phyloP scores from a whole-genome alignment of 2,888 invertebrate species.

The Oconnorella tubifera region DNA sequence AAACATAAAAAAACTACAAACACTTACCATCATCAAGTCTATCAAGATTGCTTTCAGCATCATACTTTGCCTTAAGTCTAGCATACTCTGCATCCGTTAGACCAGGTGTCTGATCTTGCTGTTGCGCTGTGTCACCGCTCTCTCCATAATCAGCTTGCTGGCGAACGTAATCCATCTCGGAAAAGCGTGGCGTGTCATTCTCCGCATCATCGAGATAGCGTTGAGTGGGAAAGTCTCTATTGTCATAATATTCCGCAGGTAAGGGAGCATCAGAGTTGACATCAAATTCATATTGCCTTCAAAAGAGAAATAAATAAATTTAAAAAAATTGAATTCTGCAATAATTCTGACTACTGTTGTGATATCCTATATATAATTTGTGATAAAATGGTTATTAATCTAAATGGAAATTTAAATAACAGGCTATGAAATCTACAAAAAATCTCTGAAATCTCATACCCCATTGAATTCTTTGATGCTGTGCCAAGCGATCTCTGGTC shows the following conservation, averaged over 20 bases:
- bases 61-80: not conserved
- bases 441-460: too few relatives aligned
- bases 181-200: too few relatives aligned
- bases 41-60: not conserved
- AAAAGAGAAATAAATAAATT: not conserved
- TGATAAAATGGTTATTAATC: too few relatives aligned
- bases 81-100: not conserved
- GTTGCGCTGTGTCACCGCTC: not conserved
- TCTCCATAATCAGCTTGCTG: not conserved
- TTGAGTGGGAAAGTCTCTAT: not conserved
- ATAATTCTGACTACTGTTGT: not conserved
- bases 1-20: not conserved
- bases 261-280: not conserved
- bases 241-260: not conserved
- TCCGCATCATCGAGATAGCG: not conserved
- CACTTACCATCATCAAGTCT: not conserved
- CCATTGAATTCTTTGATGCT: constrained; percentile 1
- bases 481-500: not conserved
- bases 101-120: too few relatives aligned
- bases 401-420: too few relatives aligned
- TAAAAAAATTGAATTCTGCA: not conserved
- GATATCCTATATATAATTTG: too few relatives aligned
- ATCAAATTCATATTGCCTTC: constrained; percentile 3
- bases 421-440: too few relatives aligned
- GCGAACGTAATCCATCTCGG: too few relatives aligned